phyloP scores from a whole-genome alignment of 2,113 vertebrate genomes.

The Electrona antarctica region DNA sequence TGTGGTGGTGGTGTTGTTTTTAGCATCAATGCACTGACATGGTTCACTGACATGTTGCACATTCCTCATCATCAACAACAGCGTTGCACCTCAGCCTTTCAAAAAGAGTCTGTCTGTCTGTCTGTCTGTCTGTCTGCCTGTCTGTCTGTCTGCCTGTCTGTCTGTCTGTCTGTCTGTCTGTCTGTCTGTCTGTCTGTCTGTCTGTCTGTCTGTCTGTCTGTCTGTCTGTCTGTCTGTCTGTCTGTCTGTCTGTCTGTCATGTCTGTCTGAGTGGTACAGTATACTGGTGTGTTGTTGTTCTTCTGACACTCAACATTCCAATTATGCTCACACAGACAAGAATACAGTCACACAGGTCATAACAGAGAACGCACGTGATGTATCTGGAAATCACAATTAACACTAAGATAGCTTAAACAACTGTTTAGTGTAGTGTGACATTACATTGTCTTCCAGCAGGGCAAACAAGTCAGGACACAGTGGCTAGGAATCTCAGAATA shows the following conservation, averaged over 20 bases:
- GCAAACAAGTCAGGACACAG: too few species aligned
- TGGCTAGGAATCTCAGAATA: too few species aligned
- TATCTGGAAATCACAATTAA: too few species aligned
- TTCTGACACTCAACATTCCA: conserved; percentile 69
- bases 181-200: conserved; percentile 21
- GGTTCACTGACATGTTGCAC: conserved; percentile 67
- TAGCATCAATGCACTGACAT: conserved; percentile 67
- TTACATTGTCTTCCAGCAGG: too few species aligned
- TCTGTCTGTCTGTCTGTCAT: conserved; percentile 58
- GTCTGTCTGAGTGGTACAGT: conserved; percentile 34
- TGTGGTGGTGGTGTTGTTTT: conserved; percentile 50
- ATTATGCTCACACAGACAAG: conserved; percentile 71
- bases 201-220: too few species aligned
- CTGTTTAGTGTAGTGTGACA: too few species aligned
- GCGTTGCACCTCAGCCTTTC: conserved; percentile 74
- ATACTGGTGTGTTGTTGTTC: conserved; percentile 52
- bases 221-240: conserved; percentile 58
- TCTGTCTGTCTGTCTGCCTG: conserved; percentile 56
- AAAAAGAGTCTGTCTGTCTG: conserved; percentile 68
- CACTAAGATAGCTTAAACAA: too few species aligned
- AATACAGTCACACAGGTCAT: conserved; percentile 57
- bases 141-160: conserved; percentile 58
- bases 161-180: not conserved
- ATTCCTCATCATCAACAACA: conserved; percentile 68
- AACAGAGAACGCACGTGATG: conserved; percentile 29